These are phyloP conservation scores for Corythornis leucogaster DNA, from an alignment of 2,797 vertebrate genomes.

Conservation along the genomic window DNA sequence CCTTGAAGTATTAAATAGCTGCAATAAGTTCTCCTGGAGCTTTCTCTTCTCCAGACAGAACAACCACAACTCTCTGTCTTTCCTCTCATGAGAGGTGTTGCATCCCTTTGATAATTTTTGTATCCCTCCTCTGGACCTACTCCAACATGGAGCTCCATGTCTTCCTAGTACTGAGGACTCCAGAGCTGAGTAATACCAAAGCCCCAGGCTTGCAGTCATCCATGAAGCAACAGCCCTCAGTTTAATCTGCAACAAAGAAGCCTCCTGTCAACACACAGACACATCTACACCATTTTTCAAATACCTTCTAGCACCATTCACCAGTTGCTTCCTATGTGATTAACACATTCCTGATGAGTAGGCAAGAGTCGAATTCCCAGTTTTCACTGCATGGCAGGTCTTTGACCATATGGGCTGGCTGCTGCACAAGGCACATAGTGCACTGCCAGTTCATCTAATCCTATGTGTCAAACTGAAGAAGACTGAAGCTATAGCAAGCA, in stretches of 20 bases:
- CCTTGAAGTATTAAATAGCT: not conserved
- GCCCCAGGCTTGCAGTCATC: not conserved
- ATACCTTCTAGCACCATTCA: not conserved
- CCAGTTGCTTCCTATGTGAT: not conserved
- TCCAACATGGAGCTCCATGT: not conserved
- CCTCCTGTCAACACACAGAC: not conserved
- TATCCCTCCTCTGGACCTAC: not conserved
- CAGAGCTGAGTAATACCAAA: not conserved
- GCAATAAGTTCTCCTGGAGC: not conserved
- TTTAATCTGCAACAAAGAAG: not conserved
- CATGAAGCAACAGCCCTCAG: not conserved
- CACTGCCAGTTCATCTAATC: not conserved
- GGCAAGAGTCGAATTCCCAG: not conserved
- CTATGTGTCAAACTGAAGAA: not conserved
- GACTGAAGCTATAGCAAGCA: not conserved
- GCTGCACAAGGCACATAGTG: not conserved
- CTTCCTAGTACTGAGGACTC: too few relatives aligned
- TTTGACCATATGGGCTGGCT: not conserved
- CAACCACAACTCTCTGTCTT: not conserved
- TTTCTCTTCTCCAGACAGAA: not conserved
- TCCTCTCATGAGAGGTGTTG: not conserved
- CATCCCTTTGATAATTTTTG: not conserved
- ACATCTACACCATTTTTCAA: not conserved
- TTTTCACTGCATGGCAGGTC: not conserved
- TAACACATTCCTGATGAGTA: not conserved